Evolutionary conservation across 2,797 vertebrate species (phyloP), one percentile per base, ranked within the genome.

Genomic region (Pipistrellus kuhlii): DNA sequence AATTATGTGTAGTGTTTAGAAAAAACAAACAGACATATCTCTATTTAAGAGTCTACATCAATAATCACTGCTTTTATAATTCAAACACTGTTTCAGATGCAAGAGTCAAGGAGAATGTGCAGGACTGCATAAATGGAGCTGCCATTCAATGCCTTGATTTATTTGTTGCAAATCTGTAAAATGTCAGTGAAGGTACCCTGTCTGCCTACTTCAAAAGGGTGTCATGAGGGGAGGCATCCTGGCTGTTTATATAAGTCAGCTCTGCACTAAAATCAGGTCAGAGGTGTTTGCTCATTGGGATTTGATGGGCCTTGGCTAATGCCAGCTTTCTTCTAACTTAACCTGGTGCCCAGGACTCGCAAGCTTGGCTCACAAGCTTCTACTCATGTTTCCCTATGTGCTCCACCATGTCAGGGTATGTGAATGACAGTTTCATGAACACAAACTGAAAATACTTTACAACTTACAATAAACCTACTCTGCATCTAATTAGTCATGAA

Each of bases 391-490:
- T 88, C 41, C 5, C 20, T 23, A 20, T 13, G 32, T 59, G 44
- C 27, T 82, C 59, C 17, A 51, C 27, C 51, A 76, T 0, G 1
- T 62, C 51, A 91, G 41, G 69, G 25, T 2, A 53, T 53, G n/a
- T 14, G 23, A 32, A 76, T 53, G 73, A 30, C 21, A 88, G 18
- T 68, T 20, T 83, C 57, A 57, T 89, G 69, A 94, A 88, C 25
- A 73, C 46, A 88, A 90, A 88, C 64, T 46, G 32, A 82, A 78
- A 84, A 68, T 57, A 94, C 53, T 64, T 86, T 68, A 27, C 11
- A 84, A 86, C 12, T 86, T 78, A 89, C 21, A 85, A 86, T 82
- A 88, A 84, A 86, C 48, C 55, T 66, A 64, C 27, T 91, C 25
- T 91, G 25, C 62, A 27, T 82, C 25, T 81, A 90, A 90, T 15